These are phyloP conservation scores for Eugnorisma glareosa DNA, from an alignment of 2,888 invertebrate genomes.

Conservation along the genomic window DNA sequence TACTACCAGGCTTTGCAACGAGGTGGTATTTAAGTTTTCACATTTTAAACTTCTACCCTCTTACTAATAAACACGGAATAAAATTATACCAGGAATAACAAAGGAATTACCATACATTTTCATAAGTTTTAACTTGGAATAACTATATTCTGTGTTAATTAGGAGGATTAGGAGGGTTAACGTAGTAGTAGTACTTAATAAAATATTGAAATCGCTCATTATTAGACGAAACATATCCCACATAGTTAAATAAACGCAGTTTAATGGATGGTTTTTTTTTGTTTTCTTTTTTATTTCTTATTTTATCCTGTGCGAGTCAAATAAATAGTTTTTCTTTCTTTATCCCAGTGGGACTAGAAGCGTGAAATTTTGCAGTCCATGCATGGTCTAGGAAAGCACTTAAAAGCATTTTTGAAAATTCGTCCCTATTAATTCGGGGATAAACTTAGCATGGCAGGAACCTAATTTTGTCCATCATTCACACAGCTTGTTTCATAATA, in stretches of 20 bases:
- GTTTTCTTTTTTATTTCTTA: neutral
- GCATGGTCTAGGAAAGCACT: neutral
- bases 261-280: too few relatives aligned
- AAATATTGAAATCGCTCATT: neutral
- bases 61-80: too few relatives aligned
- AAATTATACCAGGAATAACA: too few relatives aligned
- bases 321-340: neutral
- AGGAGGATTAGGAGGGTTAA: too few relatives aligned
- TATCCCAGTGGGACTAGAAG: neutral
- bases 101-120: too few relatives aligned
- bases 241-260: neutral
- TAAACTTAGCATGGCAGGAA: neutral
- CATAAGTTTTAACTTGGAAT: too few relatives aligned
- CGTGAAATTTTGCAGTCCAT: neutral
- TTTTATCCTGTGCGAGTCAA: neutral
- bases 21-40: slow-evolving; percentile 9
- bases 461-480: neutral
- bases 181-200: too few relatives aligned
- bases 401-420: neutral
- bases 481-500: neutral
- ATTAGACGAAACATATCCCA: neutral
- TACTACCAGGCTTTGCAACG: slow-evolving; percentile 25
- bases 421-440: neutral
- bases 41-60: too few relatives aligned
- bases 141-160: too few relatives aligned